Conservation (phyloP, 2,113 vertebrate species). For the Microcebus ravelobensis region DNA sequence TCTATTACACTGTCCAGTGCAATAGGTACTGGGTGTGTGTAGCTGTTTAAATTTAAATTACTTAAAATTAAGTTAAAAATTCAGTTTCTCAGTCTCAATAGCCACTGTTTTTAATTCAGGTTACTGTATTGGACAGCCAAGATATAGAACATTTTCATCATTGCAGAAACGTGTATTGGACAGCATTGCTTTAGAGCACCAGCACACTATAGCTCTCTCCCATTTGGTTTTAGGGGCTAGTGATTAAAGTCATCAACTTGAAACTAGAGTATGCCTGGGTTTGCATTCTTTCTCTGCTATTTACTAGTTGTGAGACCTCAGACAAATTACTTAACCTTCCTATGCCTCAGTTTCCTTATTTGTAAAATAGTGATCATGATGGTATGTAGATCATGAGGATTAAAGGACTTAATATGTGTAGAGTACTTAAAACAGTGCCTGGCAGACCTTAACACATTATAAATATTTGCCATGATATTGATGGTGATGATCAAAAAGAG, state of each 20-base stretch:
- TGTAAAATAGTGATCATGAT: background rate
- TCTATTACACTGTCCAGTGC: background rate
- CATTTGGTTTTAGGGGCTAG: background rate
- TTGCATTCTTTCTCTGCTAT: background rate
- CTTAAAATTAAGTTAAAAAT: slow-evolving; percentile 8
- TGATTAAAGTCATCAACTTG: background rate
- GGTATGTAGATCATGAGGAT: background rate
- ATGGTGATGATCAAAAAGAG: background rate
- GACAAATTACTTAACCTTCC: background rate
- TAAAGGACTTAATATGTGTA: background rate
- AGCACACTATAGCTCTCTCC: too few species aligned
- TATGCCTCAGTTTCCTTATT: background rate
- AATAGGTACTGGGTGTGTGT: background rate
- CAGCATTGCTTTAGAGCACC: background rate
- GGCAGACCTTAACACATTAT: background rate
- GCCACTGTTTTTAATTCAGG: background rate
- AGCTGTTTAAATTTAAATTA: slow-evolving; percentile 18
- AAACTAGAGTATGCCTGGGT: background rate
- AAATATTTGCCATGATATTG: background rate
- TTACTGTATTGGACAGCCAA: background rate
- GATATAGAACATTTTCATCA: background rate
- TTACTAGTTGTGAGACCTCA: background rate
- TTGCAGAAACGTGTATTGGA: background rate
- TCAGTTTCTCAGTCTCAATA: background rate
- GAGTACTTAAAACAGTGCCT: background rate